Base-by-base conservation (phyloP, 2,797 vertebrate species). In the Labroides dimidiatus region DNA sequence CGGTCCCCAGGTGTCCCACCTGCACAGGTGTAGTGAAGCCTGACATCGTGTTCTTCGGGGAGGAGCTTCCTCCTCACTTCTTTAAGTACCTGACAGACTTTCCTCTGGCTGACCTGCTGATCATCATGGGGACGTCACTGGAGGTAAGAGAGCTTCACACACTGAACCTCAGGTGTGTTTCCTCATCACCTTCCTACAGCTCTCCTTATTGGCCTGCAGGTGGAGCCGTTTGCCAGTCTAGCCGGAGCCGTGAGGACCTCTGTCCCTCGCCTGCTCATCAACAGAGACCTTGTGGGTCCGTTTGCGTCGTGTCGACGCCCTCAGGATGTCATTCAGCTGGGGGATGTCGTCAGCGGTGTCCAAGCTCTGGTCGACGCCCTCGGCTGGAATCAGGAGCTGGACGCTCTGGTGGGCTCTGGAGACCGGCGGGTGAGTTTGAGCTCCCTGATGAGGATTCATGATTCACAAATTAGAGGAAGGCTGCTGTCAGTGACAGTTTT, bases 191-290 rank as follows among this genome's bases (percentile, higher is more conserved):
- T 6, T 8, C 30, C 7, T 27, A 20, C 0, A 0, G 49, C 51
- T 71, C 19, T 42, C 62, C 36, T 36, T 17, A 66, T 20, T 21
- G 54, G 13, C 21, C 81, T 86, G 64, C 81, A 99, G 98, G 98
- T 99, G 91, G 96, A 99, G 82, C 98, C 97, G n/a, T 99, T 98
- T 19, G 96, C 97, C 84, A 96, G 97, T 70, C 89, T 99, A 80
- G 94, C 94, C 0, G 93, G 95, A 37, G 94, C 94, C 0, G 93
- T 96, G 11, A 82, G 88, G 24, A 42, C 87, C 49, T 95, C 96
- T 0, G 92, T 96, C 2, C 94, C 97, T 1, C 95, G 98, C 0
- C 85, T 99, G 15, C 93, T 99, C 69, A 95, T 99, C 92, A 99
- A 99, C 83, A 89, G 95, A 14, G 96, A 97, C 20, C 64, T 92